A percentile compares a stretch with the other conserved stretches of the same genome.
These are phyloP conservation scores for Propithecus deckenii DNA, from an alignment of 2,797 vertebrate genomes.

Conservation along the genomic window DNA sequence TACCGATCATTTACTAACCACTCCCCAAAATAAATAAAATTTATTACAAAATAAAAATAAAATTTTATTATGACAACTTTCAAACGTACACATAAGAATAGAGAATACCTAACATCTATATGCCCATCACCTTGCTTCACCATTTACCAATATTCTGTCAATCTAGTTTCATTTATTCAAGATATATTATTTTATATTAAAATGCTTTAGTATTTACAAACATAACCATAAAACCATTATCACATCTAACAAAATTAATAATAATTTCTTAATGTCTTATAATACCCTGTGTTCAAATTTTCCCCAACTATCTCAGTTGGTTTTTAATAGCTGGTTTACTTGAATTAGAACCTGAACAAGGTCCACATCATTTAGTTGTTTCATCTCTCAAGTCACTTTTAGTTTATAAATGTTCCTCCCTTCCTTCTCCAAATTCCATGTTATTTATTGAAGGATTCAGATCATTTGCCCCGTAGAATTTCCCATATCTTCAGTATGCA, in stretches of 20 bases:
- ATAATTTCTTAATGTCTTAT: neutral
- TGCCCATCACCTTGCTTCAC: neutral
- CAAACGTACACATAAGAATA: neutral
- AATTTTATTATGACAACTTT: neutral
- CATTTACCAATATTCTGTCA: neutral
- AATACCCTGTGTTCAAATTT: neutral
- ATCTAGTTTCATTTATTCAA: neutral
- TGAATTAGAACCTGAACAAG: neutral
- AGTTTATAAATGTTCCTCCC: neutral
- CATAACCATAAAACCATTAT: neutral
- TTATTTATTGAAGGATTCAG: neutral
- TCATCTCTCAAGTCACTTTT: neutral
- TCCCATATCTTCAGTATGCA: neutral
- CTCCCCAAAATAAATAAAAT: neutral
- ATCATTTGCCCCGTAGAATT: neutral
- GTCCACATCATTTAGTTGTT: neutral
- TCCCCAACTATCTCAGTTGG: neutral
- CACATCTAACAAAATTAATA: neutral
- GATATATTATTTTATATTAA: neutral
- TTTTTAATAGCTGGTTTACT: neutral
- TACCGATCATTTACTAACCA: neutral
- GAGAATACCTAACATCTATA: neutral
- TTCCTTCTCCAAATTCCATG: neutral
- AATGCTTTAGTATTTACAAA: slow-evolving; percentile 2
- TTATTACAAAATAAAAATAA: neutral